Evolutionary conservation across 2,113 vertebrate genomes (phyloP), one percentile per base, ranked within the genome.

Genomic region (Corythornis madagascariensis): DNA sequence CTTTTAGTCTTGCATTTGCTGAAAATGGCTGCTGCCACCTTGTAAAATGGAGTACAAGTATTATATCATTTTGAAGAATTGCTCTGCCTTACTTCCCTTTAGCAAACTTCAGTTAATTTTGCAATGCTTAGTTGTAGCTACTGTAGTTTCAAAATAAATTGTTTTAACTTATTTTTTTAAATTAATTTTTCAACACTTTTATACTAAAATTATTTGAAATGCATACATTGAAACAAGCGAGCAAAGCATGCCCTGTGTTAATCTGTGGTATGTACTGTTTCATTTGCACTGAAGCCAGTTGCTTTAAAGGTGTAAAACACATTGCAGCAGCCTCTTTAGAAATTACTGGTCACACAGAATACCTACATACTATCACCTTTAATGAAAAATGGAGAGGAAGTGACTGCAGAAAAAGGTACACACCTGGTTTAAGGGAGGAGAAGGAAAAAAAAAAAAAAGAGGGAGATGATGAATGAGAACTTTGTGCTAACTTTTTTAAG

Each of bases 11-110:
- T 73, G 89, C 85, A 10, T 43, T 70, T 89, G 88, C 78, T 93
- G 71, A 66, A 91, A 90, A 95, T 90, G 95, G 93, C 83, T 95
- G 93, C 83, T 95, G 94, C 83, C 95, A 94, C 93, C 53, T 29
- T 88, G 83, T 93, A 56, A 80, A 95, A 88, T 35, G 59, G 21
- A 40, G 90, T 85, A 77, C 88, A 31, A 7, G 31, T 85, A 43
- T 66, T 95, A 85, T 77, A 94, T 85, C 78, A 9, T 96, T 96
- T 89, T 71, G 59, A 88, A 91, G 40, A 86, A 91, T 82, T 95
- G 90, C 90, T 96, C 93, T 94, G 90, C 91, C 94, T 95, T 96
- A 85, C 65, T 90, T 91, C 92, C 80, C 73, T 90, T 72, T 52
- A 43, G 95, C 81, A 88, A 81, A 63, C 42, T 33, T 21, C 24